Conservation (phyloP, 2,113 vertebrate species). For the Megaceryle maxima region DNA sequence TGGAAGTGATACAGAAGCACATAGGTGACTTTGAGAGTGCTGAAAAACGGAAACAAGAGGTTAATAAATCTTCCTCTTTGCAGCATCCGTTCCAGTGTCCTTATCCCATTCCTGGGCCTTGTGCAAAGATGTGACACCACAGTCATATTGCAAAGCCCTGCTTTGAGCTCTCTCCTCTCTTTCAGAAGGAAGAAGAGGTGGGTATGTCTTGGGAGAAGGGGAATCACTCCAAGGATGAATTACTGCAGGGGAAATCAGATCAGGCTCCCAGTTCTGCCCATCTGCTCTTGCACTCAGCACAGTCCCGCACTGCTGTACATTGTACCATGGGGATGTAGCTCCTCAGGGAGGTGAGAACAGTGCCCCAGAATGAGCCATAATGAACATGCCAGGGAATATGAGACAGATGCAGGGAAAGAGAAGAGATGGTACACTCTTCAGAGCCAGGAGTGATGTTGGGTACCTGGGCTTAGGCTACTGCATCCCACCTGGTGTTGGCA, state of each 20-base stretch:
- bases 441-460: not conserved
- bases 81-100: not conserved
- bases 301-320: not conserved
- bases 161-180: not conserved
- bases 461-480: not conserved
- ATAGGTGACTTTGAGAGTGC: not conserved
- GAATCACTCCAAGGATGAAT: not conserved
- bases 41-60: not conserved
- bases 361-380: not conserved
- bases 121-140: not conserved
- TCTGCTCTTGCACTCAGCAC: not conserved
- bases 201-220: not conserved
- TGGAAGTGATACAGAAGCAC: not conserved
- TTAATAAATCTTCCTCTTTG: not conserved
- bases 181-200: not conserved
- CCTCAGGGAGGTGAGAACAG: too few relatives aligned
- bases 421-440: accelerated
- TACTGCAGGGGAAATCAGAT: too few relatives aligned
- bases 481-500: not conserved
- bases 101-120: not conserved
- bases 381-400: not conserved
- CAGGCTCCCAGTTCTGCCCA: not conserved
- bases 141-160: not conserved
- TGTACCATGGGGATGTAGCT: not conserved
- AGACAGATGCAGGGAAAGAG: not conserved